Conservation (phyloP, 2,888 invertebrate species). For the Drosophila recens region DNA sequence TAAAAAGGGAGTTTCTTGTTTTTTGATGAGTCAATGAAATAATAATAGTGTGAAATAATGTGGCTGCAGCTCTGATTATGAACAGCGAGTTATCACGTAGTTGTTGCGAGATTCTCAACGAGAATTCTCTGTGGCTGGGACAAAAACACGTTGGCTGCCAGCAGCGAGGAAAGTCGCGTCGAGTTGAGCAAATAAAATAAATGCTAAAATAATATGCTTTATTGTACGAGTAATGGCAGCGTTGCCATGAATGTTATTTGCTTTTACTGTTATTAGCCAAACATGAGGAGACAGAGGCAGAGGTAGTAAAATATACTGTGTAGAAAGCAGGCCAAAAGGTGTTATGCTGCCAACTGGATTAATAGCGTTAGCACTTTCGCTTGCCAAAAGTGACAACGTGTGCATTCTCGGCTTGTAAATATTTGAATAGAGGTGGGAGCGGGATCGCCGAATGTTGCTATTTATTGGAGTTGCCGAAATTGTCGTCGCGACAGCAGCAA, state of each 20-base stretch:
- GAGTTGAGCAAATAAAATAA: constrained; percentile 55
- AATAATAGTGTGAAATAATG: constrained; percentile 22
- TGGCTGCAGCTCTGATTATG: constrained; percentile 16
- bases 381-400: constrained; percentile 20
- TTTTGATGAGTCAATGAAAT: constrained; percentile 17
- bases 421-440: neutral
- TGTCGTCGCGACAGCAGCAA: constrained; percentile 26
- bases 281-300: constrained; percentile 11
- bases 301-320: neutral
- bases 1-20: neutral
- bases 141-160: constrained; percentile 58
- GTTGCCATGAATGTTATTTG: constrained; percentile 53
- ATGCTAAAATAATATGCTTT: constrained; percentile 69
- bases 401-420: constrained; percentile 16
- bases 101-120: constrained; percentile 30
- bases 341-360: constrained; percentile 39
- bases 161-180: neutral
- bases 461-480: constrained; percentile 20
- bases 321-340: constrained; percentile 30
- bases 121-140: constrained; percentile 13
- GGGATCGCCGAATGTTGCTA: constrained; percentile 2
- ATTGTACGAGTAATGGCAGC: constrained; percentile 43
- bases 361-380: constrained; percentile 20
- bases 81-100: constrained; percentile 52
- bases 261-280: constrained; percentile 60